Evolutionary conservation across 2,113 vertebrate genomes (phyloP), one percentile per base, ranked within the genome.

Genomic region (Micronycteris hirsuta): DNA sequence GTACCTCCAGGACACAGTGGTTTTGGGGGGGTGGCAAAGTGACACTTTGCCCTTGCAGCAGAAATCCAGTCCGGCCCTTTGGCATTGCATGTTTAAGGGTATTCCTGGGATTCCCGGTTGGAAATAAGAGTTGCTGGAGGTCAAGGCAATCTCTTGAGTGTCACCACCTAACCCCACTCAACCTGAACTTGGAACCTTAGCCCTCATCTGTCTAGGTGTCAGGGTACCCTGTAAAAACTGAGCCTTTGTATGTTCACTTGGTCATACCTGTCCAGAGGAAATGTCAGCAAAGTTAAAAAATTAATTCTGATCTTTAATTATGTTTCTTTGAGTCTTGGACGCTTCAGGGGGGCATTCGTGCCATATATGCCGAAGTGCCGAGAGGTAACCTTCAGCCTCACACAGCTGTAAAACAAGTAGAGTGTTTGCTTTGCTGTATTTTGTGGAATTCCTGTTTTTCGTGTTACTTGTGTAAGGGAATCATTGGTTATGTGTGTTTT

Each of bases 1-100:
- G 45, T 82, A 76, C 47, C 67, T 52, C 63, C n/a, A 80, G 74
- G 67, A 78, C 47, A 4, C 41, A 47, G 73, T 71, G 71, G 11
- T 6, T 56, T 43, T 45, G 28, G 33, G 24, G 2, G 10, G 22
- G 38, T 22, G 36, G 68, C 28, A n/a, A 47, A 52, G 63, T 93
- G 94, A 96, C 97, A 92, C 67, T 97, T 86, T 93, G 94, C 82
- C 93, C 93, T 97, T 98, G 97, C 63, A 74, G 63, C 85, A 80
- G 93, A 89, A 94, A 83, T 65, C 90, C 58, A 56, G 82, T 56
- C 68, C 24, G 14, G 41, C 61, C 89, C 54, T 7, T 70, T 73
- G 87, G 43, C 77, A 13, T 63, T 73, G 76, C 52, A 14, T 61
- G 26, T 43, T 82, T 67, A 76, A 49, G 84, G 77, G 68, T 47